Percentiles rank a stretch among this genome's conserved stretches.
These are phyloP conservation scores for Sorex maritimensis DNA, from an alignment of 2,797 vertebrate genomes.

Conservation along the genomic window DNA sequence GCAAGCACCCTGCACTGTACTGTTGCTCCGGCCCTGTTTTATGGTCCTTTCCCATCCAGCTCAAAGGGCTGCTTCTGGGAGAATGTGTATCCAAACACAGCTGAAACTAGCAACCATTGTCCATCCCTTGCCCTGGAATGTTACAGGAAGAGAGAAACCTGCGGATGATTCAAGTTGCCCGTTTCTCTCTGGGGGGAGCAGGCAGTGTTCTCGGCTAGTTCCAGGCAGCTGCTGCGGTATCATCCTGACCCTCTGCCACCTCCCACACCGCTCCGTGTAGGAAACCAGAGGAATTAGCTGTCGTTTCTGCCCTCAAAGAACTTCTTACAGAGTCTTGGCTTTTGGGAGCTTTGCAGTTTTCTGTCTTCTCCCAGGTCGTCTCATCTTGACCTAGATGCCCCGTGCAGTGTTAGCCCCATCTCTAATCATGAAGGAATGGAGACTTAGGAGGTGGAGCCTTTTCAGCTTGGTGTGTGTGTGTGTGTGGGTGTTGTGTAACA, in stretches of 20 bases:
- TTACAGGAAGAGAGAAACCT: background rate
- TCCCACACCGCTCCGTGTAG: background rate
- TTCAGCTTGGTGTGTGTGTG: background rate
- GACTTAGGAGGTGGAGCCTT: background rate
- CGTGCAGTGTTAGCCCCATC: background rate
- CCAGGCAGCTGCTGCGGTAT: background rate
- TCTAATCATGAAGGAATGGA: background rate
- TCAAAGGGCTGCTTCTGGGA: slow-evolving; percentile 17
- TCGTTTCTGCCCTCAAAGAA: slow-evolving; percentile 29
- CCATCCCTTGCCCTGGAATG: background rate
- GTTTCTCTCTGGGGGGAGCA: background rate
- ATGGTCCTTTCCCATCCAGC: background rate
- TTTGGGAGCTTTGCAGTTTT: slow-evolving; percentile 14
- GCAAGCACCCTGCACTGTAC: background rate
- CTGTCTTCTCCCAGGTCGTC: background rate
- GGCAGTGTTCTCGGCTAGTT: background rate
- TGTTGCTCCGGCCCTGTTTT: background rate
- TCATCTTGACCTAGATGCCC: background rate
- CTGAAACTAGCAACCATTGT: background rate
- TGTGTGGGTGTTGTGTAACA: background rate
- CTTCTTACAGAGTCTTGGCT: background rate
- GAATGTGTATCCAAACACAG: background rate
- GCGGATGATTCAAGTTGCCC: background rate
- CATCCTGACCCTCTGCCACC: background rate
- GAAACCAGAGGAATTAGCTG: background rate